phyloP scores from a whole-genome alignment of 2,888 invertebrate species.

The Pachliopta kotzebuea region DNA sequence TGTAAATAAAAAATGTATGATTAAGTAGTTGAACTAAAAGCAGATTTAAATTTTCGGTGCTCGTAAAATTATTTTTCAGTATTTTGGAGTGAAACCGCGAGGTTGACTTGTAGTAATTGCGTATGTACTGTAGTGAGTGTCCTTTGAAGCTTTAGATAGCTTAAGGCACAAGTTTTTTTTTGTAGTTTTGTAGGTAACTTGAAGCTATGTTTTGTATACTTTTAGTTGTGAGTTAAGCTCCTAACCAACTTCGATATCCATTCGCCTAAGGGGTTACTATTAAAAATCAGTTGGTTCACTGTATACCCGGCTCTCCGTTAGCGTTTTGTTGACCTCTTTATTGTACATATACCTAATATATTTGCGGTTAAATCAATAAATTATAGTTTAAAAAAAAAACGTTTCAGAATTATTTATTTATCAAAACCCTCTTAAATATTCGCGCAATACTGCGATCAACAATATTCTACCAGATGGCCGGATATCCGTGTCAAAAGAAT shows the following conservation, averaged over 20 bases:
- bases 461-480: background rate
- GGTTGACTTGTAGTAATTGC: constrained; percentile 58
- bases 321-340: constrained; percentile 76
- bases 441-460: background rate
- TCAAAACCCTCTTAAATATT: background rate
- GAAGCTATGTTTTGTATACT: constrained; percentile 31
- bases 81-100: constrained; percentile 65
- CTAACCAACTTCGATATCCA: constrained; percentile 34
- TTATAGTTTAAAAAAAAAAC: constrained; percentile 71
- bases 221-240: constrained; percentile 32
- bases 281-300: constrained; percentile 40
- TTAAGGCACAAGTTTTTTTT: constrained; percentile 34
- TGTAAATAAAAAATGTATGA: constrained; percentile 61
- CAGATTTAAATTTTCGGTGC: constrained; percentile 61
- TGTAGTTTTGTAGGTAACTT: constrained; percentile 34
- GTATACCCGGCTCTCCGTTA: constrained; percentile 61
- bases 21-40: constrained; percentile 53
- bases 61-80: constrained; percentile 64
- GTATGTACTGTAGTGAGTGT: constrained; percentile 64
- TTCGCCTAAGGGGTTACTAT: constrained; percentile 39
- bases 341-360: constrained; percentile 78
- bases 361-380: constrained; percentile 78
- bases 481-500: constrained; percentile 6
- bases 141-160: constrained; percentile 45
- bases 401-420: constrained; percentile 3